Evolutionary conservation across 2,888 invertebrate species (phyloP), one percentile per base, ranked within the genome.

Genomic region (Minunthozetes semirufus): DNA sequence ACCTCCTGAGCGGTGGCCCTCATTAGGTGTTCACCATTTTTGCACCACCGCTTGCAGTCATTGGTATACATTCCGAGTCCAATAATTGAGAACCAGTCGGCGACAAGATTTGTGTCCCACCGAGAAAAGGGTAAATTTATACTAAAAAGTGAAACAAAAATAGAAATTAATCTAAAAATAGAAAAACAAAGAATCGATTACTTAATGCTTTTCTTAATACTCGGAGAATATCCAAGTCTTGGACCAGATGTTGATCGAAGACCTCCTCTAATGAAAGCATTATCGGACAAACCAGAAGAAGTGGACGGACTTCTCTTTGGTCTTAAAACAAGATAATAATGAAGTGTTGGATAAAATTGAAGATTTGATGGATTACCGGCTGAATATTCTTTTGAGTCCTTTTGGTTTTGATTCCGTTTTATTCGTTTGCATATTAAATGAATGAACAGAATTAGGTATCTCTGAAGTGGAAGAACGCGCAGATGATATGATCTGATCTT

Each of bases 21-120:
- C 68, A 85, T 88, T 50, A 99, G 84, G 78, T 93, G 90, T 0
- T 89, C 86, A 9, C 93, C 89, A 48, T 88, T 88, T 78, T 89
- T 89, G 0, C 94, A 88, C 93, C 94, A 95, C 74, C 90, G 86
- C 79, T 90, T 89, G 19, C 90, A 89, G 77, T 93, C 91, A 0
- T 88, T 85, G 59, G 89, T 88, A 82, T 95, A 96, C 81, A 88
- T 86, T 76, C 91, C 90, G 8, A 94, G 84, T 0, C 89, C 92
- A 73, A 90, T 84, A 80, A 87, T 88, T 78, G 89, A 87, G 48
- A 95, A 82, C 94, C 94, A 95, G 42, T 88, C 89, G 81, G 89
- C 89, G 0, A 93, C 87, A 56, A 89, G 89, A 74, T 91, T 90
- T 27, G 88, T 87, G 81, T 92, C 89, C 90, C 94, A 92, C 78